Evolutionary conservation across 2,888 invertebrate genomes (phyloP).

Genomic region (Nemapogon koenigi): DNA sequence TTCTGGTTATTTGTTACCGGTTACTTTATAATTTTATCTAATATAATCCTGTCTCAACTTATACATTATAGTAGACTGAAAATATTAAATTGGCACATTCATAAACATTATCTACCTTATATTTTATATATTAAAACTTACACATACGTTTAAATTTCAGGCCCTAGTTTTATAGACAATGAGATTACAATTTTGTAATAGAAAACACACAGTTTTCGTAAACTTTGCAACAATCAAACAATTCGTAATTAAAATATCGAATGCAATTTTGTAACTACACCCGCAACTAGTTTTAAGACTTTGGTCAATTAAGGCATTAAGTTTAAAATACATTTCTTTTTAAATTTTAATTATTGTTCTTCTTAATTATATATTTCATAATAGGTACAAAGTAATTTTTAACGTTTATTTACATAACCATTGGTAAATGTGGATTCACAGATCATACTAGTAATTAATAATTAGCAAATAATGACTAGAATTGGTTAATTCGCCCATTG

Average conservation of each 20-base stretch:
- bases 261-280: slow-evolving; percentile 45
- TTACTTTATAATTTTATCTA: too few relatives aligned
- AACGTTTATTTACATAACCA: slow-evolving; percentile 18
- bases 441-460: too few relatives aligned
- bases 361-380: slow-evolving; percentile 54
- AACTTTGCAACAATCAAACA: slow-evolving; percentile 61
- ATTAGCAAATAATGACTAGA: too few relatives aligned
- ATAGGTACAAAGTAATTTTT: slow-evolving; percentile 44
- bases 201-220: slow-evolving; percentile 29
- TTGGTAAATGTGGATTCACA: neutral
- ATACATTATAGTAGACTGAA: too few relatives aligned
- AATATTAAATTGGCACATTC: neutral
- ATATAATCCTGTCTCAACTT: too few relatives aligned
- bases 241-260: slow-evolving; percentile 45
- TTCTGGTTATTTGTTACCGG: too few relatives aligned
- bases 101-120: neutral
- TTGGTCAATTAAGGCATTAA: slow-evolving; percentile 67
- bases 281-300: slow-evolving; percentile 64
- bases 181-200: neutral
- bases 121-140: neutral
- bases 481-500: too few relatives aligned
- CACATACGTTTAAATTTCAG: neutral
- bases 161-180: too few relatives aligned
- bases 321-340: slow-evolving; percentile 58
- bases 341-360: slow-evolving; percentile 62